Conservation (phyloP, 2,888 invertebrate species). For the Ophion ellenae region DNA sequence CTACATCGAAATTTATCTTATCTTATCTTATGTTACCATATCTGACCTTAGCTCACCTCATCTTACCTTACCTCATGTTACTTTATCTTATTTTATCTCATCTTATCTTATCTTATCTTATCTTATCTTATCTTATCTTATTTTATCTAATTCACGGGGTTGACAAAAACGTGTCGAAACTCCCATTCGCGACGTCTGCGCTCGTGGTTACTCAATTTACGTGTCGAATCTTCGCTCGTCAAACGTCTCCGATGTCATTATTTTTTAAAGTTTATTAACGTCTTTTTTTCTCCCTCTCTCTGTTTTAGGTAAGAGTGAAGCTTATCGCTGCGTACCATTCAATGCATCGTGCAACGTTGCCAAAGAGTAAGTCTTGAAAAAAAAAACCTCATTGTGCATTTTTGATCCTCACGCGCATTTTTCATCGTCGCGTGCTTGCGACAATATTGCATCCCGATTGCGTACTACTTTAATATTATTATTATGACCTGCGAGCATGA, state of each 20-base stretch:
- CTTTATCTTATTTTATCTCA: too few species aligned
- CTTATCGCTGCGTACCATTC: neutral
- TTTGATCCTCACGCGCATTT: neutral
- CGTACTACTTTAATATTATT: neutral
- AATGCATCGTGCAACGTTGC: neutral
- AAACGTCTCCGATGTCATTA: neutral
- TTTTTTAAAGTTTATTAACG: neutral
- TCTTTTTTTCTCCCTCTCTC: neutral
- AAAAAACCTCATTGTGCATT: too few species aligned
- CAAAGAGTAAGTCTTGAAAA: neutral
- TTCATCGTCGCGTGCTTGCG: neutral
- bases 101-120: too few species aligned
- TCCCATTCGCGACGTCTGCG: too few species aligned
- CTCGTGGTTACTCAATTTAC: neutral
- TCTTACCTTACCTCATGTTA: too few species aligned
- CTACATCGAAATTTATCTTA: too few species aligned
- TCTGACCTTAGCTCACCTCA: too few species aligned
- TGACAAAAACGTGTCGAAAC: too few species aligned
- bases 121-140: too few species aligned
- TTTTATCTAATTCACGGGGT: too few species aligned
- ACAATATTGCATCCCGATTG: neutral
- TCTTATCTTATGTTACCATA: too few species aligned
- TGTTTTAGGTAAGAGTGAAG: conserved; percentile 18
- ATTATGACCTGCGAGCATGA: too few species aligned
- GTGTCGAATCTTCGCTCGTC: neutral